Base-by-base conservation (phyloP, 2,113 vertebrate species). In the Chitala chitala region DNA sequence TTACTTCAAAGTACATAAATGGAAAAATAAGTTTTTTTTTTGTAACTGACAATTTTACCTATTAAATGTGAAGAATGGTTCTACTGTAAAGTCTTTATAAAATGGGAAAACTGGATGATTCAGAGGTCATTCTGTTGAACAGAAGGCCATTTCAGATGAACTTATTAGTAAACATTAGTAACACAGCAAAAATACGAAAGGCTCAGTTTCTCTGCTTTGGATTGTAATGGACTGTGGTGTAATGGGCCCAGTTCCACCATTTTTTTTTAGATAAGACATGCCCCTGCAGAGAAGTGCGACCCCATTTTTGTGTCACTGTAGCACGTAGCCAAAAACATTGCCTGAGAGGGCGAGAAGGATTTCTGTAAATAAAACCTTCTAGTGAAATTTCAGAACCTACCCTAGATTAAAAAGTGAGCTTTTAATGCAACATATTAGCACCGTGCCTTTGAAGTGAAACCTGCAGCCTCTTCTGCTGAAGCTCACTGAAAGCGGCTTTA, bases 181-280 rank as follows among this genome's bases (percentile, higher is more conserved):
- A 80, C 78, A 78, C 82, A 33, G 72, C 77, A 82, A 78, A 82
- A 75, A 64, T 53, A 75, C 77, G 64, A 80, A 81, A 79, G 63
- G 72, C 68, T 61, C 68, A 33, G 66, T 78, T 79, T 76, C 75
- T 84, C 81, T 71, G 72, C 51, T 44, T 76, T 70, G 65, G 76
- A 74, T 81, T 81, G 78, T 87, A 85, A 87, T 84, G 77, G 84
- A 81, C 81, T 78, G 82, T 84, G 76, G 66, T 74, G 83, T 80
- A 81, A 85, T 71, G 76, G 33, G n/a, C 20, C 44, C 69, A 55
- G 54, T 15, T 61, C 76, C 12, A 22, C 66, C 24, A n/a, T 38
- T 51, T 36, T 44, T 74, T 68, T 64, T 75, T 82, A 71, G 78
- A 63, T 80, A 79, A 76, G 78, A 75, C 76, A 82, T 77, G 73